Evolutionary conservation across 2,113 vertebrate genomes (phyloP).

Genomic region (Lepus timidus): DNA sequence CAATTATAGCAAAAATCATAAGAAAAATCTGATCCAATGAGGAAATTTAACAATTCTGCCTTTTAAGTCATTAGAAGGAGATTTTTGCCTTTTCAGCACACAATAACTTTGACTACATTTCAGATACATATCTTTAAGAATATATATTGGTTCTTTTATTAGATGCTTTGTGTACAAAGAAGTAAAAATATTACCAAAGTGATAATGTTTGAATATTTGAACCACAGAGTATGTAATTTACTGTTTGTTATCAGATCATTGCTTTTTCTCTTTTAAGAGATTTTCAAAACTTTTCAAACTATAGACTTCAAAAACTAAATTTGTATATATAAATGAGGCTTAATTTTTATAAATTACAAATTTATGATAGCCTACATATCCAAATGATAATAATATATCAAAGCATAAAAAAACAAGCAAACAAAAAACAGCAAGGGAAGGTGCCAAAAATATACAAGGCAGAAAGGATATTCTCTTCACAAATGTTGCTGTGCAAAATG

Average conservation of each 20-base stretch:
- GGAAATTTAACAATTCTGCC: neutral
- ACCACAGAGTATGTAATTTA: neutral
- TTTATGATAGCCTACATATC: neutral
- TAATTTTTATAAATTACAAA: neutral
- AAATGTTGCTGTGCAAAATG: neutral
- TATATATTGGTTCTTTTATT: neutral
- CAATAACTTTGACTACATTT: neutral
- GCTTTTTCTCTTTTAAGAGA: neutral
- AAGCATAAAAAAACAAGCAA: neutral
- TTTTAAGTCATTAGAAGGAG: neutral
- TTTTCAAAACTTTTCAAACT: neutral
- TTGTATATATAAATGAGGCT: neutral
- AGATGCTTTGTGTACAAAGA: neutral
- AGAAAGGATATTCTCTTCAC: neutral
- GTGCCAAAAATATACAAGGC: neutral
- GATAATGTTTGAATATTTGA: neutral
- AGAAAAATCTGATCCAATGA: neutral
- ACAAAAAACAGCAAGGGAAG: conserved; percentile 3
- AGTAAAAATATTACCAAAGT: neutral
- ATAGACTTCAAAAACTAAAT: neutral
- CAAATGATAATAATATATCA: conserved; percentile 25
- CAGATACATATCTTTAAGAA: neutral
- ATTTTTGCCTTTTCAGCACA: neutral
- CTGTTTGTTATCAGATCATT: conserved; percentile 5
- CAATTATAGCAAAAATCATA: conserved; percentile 25